Base-by-base conservation (phyloP, 2,888 invertebrate species). In the Pyrgus malvae region DNA sequence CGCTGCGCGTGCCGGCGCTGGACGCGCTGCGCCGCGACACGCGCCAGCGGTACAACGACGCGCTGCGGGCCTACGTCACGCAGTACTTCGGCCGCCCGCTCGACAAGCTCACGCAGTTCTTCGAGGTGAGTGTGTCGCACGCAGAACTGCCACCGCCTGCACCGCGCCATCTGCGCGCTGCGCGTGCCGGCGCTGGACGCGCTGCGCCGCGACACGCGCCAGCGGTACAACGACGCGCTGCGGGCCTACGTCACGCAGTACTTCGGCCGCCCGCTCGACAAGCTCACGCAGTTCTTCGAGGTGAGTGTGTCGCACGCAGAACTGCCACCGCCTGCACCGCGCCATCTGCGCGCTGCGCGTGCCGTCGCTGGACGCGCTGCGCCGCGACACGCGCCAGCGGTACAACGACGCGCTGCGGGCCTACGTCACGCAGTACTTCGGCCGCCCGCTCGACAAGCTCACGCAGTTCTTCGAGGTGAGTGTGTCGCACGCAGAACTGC, bases 121-220 rank as follows among this genome's bases (percentile, higher is more conserved):
- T 99, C 78, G 99, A 99, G 72, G 77, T 76, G 9, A n/a, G n/a
- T n/a, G 97, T 98, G 38, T 93, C 98, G 44, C 95, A 96, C 84
- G 96, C 98, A 99, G 91, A 99, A 99, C 87, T 99, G 96, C 85
- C 99, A 99, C 91, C 95, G 96, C 69, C 93, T 99, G 78, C 95
- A 96, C 80, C 96, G 95, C 38, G 89, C 96, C 63, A 83, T 99
- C 64, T 96, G 96, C 5, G 95, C 97, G 77, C 89, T 98, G 67
- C 99, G 99, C 90, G 96, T 98, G 66, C 90, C 94, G 6, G 96
- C 97, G 63, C 90, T 99, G 74, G 99, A 99, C 74, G 88, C 91
- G 37, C 93, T 96, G 73, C 93, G 97, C 57, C 97, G 97, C 79
- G 98, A 98, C 76, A 95, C 96, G 37, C 98, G 97, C 83, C 92